Conservation (phyloP, 2,113 vertebrate species). For the Cyanoderma ruficeps region DNA sequence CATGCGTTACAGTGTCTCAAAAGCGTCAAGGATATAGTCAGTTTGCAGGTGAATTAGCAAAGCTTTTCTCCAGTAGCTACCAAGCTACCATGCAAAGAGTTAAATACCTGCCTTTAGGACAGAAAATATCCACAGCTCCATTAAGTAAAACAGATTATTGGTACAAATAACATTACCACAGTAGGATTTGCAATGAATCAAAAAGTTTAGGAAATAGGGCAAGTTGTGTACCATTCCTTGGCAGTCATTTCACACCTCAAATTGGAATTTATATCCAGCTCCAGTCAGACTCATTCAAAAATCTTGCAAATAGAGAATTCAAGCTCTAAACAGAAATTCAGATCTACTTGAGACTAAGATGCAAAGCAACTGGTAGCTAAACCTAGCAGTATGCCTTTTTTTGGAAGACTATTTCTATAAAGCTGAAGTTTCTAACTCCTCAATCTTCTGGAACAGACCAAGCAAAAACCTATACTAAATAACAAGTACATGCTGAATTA, state of each 20-base stretch:
- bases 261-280: background rate
- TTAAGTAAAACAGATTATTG: background rate
- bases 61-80: background rate
- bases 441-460: background rate
- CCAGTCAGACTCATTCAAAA: background rate
- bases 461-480: background rate
- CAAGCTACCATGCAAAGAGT: background rate
- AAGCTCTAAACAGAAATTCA: background rate
- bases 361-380: background rate
- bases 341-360: constrained; percentile 1
- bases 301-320: background rate
- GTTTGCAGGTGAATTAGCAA: background rate
- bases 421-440: background rate
- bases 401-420: background rate
- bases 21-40: background rate
- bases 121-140: background rate
- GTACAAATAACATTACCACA: background rate
- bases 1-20: background rate
- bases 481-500: background rate
- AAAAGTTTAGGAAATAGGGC: background rate
- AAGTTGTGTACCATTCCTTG: background rate
- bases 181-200: background rate
- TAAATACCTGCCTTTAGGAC: background rate
- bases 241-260: background rate
- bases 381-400: background rate